Percentiles rank a stretch among this genome's conserved stretches.
These are phyloP conservation scores for Cataglyphis livida DNA, from an alignment of 2,888 invertebrate species.

Conservation along the genomic window DNA sequence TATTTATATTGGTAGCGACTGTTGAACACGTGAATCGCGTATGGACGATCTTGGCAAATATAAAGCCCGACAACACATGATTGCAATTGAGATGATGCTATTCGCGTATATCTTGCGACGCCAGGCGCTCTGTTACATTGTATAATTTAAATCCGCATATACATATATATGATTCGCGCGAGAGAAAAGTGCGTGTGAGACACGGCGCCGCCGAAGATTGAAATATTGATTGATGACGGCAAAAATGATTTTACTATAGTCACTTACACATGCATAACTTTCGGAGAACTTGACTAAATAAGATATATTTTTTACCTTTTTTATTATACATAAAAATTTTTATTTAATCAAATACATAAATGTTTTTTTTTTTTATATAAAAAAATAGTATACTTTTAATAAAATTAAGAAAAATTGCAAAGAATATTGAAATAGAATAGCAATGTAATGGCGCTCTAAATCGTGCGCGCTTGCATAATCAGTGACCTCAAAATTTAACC, in stretches of 20 bases:
- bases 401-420: too few species aligned
- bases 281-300: background rate
- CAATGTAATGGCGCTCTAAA: too few species aligned
- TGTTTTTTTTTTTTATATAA: too few species aligned
- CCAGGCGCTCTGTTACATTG: conserved; percentile 18
- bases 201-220: background rate
- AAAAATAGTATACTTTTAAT: too few species aligned
- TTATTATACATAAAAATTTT: too few species aligned
- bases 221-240: conserved; percentile 7
- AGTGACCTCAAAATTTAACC: too few species aligned
- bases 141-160: conserved; percentile 17
- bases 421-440: too few species aligned
- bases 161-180: background rate
- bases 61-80: conserved; percentile 24
- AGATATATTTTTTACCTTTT: too few species aligned
- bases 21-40: conserved; percentile 30
- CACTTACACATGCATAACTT: background rate
- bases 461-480: too few species aligned
- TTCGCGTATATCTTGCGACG: conserved; percentile 24
- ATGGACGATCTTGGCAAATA: conserved; percentile 36
- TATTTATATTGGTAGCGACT: conserved; percentile 29
- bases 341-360: too few species aligned
- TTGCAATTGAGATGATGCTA: conserved; percentile 25
- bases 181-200: background rate
- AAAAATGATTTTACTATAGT: conserved; percentile 24